Conservation (phyloP, 2,888 invertebrate species). For the Oscheius onirici region DNA sequence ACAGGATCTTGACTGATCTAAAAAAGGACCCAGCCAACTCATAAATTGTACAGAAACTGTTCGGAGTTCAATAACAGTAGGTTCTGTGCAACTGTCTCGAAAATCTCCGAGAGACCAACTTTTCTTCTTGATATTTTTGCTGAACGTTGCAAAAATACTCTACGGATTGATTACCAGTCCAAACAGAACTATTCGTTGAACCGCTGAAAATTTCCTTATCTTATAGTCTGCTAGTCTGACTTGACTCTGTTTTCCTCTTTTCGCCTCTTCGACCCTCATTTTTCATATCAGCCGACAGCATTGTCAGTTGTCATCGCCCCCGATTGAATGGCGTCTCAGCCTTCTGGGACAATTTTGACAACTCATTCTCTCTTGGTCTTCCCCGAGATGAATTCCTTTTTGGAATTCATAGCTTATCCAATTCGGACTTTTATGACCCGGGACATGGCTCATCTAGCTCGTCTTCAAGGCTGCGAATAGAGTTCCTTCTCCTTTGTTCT, state of each 20-base stretch:
- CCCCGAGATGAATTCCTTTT: neutral
- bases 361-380: neutral
- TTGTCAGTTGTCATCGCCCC: conserved; percentile 21
- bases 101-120: no score
- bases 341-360: neutral
- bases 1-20: no score
- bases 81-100: no score
- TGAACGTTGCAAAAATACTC: no score
- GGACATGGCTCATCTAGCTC: neutral
- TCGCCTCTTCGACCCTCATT: neutral
- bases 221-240: no score
- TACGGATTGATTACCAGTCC: no score
- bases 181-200: no score
- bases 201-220: no score
- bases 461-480: neutral
- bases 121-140: no score
- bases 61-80: no score
- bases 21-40: no score
- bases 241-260: neutral
- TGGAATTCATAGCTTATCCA: conserved; percentile 2
- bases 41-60: no score
- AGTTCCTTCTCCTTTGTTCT: neutral
- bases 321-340: neutral
- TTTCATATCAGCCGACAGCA: neutral
- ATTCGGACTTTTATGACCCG: neutral